phyloP scores from a whole-genome alignment of 2,888 invertebrate species.

The Spialia ferax region DNA sequence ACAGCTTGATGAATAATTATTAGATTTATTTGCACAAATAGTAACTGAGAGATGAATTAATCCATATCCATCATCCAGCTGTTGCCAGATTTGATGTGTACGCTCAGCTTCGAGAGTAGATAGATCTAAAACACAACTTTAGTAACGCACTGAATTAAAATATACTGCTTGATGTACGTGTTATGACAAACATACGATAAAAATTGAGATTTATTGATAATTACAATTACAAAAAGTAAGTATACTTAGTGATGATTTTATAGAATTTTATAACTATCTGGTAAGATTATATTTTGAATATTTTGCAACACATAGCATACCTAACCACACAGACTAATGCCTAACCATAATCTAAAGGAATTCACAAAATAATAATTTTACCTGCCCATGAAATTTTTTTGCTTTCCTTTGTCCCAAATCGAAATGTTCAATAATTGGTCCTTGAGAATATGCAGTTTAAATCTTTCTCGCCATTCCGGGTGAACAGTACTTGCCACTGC shows the following conservation, averaged over 20 bases:
- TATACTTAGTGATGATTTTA: too few relatives aligned
- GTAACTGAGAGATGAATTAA: slow-evolving; percentile 70
- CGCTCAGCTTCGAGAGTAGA: slow-evolving; percentile 65
- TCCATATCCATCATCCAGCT: slow-evolving; percentile 71
- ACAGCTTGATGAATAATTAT: slow-evolving; percentile 38
- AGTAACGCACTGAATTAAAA: slow-evolving; percentile 34
- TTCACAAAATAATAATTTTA: slow-evolving; percentile 45
- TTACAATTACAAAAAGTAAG: too few relatives aligned
- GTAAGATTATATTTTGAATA: too few relatives aligned
- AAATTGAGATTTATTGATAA: too few relatives aligned
- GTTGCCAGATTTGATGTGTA: slow-evolving; percentile 73
- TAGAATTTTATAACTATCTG: too few relatives aligned
- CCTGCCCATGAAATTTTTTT: slow-evolving; percentile 79
- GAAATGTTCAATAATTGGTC: slow-evolving; percentile 64
- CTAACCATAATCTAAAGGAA: too few relatives aligned
- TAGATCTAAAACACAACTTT: slow-evolving; percentile 71
- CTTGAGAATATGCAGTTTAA: slow-evolving; percentile 62
- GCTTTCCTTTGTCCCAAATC: slow-evolving; percentile 73
- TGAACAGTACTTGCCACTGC: slow-evolving; percentile 58
- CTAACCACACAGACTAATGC: too few relatives aligned
- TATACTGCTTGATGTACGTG: background rate
- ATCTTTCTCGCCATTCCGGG: slow-evolving; percentile 73
- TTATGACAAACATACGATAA: too few relatives aligned
- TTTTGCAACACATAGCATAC: too few relatives aligned
- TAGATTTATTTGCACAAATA: slow-evolving; percentile 59